These are phyloP conservation scores for human (Homo sapiens) DNA, from an alignment of 2,113 vertebrate species.

Conservation along the genomic window GRCh38 chr4:85995501-85996000, in stretches of 20 bases:
- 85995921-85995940: not conserved
- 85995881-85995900: not conserved
- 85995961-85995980: not conserved
- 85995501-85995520: slow-evolving; percentile 88
- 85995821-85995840: not conserved
- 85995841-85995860: not conserved
- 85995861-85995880: not conserved
- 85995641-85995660: slow-evolving; percentile 97
- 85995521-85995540: slow-evolving; percentile 94
- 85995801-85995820: not conserved
- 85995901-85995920: not conserved
- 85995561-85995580: slow-evolving; percentile 89
- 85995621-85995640: slow-evolving; percentile 96
- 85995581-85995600: slow-evolving; percentile 97
- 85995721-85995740: rapidly evolving
- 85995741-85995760: rapidly evolving
- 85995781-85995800: not conserved
- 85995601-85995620: slow-evolving; percentile 97
- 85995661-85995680: not conserved
- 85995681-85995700: not conserved
- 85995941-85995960: not conserved
- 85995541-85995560: slow-evolving; percentile 88
- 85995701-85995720: rapidly evolving
- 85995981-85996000: not conserved
- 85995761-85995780: not conserved